A percentile compares a stretch with the other conserved stretches of the same genome.
Conservation (phyloP, 2,888 invertebrate genomes). For the Nemapogon koenigi region DNA sequence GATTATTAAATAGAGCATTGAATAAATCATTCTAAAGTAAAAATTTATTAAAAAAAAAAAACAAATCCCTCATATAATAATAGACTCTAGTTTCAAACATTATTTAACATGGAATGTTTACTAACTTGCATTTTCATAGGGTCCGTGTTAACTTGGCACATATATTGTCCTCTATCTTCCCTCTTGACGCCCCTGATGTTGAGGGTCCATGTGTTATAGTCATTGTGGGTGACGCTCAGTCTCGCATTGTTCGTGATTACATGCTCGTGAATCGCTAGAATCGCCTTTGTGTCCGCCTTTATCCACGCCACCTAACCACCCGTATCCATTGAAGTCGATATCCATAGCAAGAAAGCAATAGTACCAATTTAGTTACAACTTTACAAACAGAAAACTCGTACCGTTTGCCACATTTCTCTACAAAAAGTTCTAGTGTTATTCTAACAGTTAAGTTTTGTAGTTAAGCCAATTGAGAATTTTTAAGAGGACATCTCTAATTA, state of each 20-base stretch:
- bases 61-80: no score
- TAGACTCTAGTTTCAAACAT: no score
- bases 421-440: no score
- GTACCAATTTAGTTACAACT: no score
- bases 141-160: conserved; percentile 95
- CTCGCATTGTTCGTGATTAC: conserved; percentile 93
- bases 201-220: conserved; percentile 92
- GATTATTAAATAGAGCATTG: no score
- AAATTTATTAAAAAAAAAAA: no score
- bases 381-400: no score
- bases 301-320: conserved; percentile 87
- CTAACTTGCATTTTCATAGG: conserved; percentile 94
- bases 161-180: conserved; percentile 89
- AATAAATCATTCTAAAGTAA: no score
- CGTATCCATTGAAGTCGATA: conserved; percentile 7
- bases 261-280: conserved; percentile 91
- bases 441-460: conserved; percentile 1
- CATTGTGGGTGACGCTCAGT: conserved; percentile 88
- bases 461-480: conserved; percentile 35
- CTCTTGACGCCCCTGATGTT: conserved; percentile 84
- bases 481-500: conserved; percentile 53
- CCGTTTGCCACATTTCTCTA: conserved; percentile 25
- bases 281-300: conserved; percentile 92
- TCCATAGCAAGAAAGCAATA: conserved; percentile 10
- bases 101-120: no score